Evolutionary conservation across 64 coral and sea anemone species (phyloP), one percentile per base, ranked within the genome.

Genomic region (Trachythela sp.): DNA sequence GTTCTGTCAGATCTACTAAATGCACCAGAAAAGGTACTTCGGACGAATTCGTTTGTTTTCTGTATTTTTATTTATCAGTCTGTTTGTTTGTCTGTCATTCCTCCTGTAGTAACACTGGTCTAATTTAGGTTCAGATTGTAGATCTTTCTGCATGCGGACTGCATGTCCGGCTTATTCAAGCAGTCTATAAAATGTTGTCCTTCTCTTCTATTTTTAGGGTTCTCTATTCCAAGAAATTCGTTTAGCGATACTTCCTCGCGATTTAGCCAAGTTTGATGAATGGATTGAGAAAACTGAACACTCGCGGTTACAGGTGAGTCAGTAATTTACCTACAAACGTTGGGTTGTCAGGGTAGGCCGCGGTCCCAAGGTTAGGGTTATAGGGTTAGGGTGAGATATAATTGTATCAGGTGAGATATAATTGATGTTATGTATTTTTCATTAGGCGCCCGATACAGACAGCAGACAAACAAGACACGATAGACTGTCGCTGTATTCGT

Each of bases 1-100:
- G 95, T 92, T 18, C 32, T 97, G 84, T 97, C 94, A 92, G 90
- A 93, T 48, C 95, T 97, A 30, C 90, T 97, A 22, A 94, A 94
- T 34, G 88, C 92, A 0, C 90, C 92, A 83, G 85, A 88, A 71
- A 94, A 97, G 95, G 95, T 88, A 92, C 38, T 64, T 64, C 1
- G 2, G 15, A 64, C 20, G 15, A 17, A 20, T 2, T 64, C 8
- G 20, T 80, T 80, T n/a, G n/a, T n/a, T n/a, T n/a, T 39, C 33
- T 37, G 75, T 30, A 22, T 17, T 2, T 80, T 80, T 36, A 35
- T 20, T 18, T 35, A 39, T 30, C 30, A 2, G 59, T 68, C 18
- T 68, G 18, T 68, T 31, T 68, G 59, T 68, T 31, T 68, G 5
- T 22, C 59, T 68, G 59, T 68, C n/a, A n/a, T n/a, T n/a, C n/a